Percentiles rank a stretch among this genome's conserved stretches.
phyloP scores from a whole-genome alignment of 53 echinoderm and acorn worm genomes.

The Echinometra lucunter region DNA sequence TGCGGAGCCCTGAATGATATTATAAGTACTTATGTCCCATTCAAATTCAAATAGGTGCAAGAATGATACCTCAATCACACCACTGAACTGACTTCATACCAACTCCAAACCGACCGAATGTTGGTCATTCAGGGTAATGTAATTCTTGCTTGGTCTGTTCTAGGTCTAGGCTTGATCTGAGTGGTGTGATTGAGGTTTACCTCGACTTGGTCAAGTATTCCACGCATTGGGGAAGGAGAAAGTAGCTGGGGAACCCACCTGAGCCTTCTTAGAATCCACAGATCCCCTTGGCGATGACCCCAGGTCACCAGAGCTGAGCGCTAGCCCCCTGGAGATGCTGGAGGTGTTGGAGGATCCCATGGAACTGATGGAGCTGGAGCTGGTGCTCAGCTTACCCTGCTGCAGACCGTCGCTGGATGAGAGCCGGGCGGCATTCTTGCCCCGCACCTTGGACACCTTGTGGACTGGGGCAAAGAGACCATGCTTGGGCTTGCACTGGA shows the following conservation, averaged over 20 bases:
- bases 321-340: constrained; percentile 61
- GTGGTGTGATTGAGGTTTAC: too few species aligned
- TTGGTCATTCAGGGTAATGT: too few species aligned
- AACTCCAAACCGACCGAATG: too few species aligned
- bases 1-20: too few species aligned
- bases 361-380: constrained; percentile 96
- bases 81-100: too few species aligned
- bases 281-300: constrained; percentile 51
- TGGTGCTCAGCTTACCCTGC: constrained; percentile 86
- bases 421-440: constrained; percentile 66
- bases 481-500: constrained; percentile 93
- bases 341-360: constrained; percentile 85
- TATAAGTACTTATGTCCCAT: too few species aligned
- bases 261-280: constrained; percentile 61
- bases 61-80: too few species aligned
- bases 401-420: constrained; percentile 59
- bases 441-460: constrained; percentile 94
- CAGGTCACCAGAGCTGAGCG: constrained; percentile 60
- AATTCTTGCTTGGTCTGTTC: too few species aligned
- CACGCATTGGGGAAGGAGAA: background rate
- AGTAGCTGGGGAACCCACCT: constrained; percentile 57
- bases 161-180: too few species aligned
- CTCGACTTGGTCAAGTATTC: background rate
- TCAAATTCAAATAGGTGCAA: too few species aligned
- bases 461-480: constrained; percentile 98